phyloP scores from a whole-genome alignment of 2,888 invertebrate species.

The Sylvicola cinctus region DNA sequence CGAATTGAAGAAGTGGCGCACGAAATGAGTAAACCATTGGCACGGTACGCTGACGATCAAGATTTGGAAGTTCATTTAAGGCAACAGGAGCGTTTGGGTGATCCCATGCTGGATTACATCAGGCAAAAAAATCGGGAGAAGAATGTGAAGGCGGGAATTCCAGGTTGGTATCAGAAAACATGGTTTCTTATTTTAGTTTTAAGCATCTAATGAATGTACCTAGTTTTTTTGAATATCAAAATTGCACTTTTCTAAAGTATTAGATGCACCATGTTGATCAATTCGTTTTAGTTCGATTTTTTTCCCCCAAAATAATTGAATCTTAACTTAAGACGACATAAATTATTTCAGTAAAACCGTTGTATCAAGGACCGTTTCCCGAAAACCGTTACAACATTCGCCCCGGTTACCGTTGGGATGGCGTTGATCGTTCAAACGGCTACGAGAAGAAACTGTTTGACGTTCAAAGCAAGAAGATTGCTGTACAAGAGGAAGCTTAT shows the following conservation, averaged over 20 bases:
- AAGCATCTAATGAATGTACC: too few relatives aligned
- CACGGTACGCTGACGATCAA: constrained; percentile 69
- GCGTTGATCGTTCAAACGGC: constrained; percentile 91
- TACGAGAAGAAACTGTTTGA: constrained; percentile 82
- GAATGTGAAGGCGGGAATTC: neutral
- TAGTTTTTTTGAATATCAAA: too few relatives aligned
- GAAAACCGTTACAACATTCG: constrained; percentile 83
- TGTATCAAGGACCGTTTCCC: constrained; percentile 66
- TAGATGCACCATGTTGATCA: too few relatives aligned
- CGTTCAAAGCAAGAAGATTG: constrained; percentile 49
- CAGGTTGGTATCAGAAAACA: too few relatives aligned
- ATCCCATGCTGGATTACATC: constrained; percentile 87
- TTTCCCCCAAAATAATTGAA: too few relatives aligned
- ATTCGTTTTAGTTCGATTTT: too few relatives aligned
- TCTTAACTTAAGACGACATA: neutral
- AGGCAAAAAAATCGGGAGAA: constrained; percentile 30
- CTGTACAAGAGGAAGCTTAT: constrained; percentile 67
- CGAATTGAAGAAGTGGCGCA: constrained; percentile 52
- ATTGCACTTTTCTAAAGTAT: too few relatives aligned
- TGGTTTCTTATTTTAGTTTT: too few relatives aligned
- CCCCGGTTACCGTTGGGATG: constrained; percentile 97
- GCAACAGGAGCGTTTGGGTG: constrained; percentile 59
- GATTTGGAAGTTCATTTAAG: constrained; percentile 66
- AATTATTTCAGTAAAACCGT: constrained; percentile 33
- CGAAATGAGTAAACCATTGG: constrained; percentile 80